Evolutionary conservation across 2,888 invertebrate genomes (phyloP).

Genomic region (Tipula helvola): DNA sequence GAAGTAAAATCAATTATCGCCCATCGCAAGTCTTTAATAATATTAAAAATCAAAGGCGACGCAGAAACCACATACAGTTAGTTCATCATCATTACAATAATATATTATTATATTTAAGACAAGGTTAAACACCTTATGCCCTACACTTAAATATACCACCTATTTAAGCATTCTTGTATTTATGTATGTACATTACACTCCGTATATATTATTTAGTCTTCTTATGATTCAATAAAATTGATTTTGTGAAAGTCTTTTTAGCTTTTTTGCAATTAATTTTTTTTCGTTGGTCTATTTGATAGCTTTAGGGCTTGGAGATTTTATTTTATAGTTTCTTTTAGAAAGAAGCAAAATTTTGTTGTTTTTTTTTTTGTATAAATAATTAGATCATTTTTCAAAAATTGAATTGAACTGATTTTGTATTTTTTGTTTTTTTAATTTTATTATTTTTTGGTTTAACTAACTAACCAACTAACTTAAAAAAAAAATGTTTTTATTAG

Average conservation of each 20-base stretch:
- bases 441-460: not conserved
- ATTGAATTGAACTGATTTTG: slow-evolving; percentile 4
- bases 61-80: not conserved
- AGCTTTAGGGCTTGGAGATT: not conserved
- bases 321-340: not conserved
- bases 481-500: not conserved
- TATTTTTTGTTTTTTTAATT: not conserved
- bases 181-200: not conserved
- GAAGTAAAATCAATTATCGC: not conserved
- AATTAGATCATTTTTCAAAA: slow-evolving; percentile 4
- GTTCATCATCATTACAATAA: not conserved
- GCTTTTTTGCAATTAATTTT: not conserved
- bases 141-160: not conserved
- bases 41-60: not conserved
- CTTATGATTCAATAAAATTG: not conserved
- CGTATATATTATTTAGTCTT: not conserved
- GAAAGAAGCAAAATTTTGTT: not conserved
- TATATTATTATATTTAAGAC: not conserved
- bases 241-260: slow-evolving; percentile 4
- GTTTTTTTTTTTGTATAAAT: not conserved
- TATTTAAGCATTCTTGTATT: not conserved
- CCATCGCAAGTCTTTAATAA: not conserved
- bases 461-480: not conserved
- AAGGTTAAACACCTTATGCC: not conserved
- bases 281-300: not conserved